Base-by-base conservation (phyloP, 2,888 invertebrate genomes). In the Liodrosophila aerea region DNA sequence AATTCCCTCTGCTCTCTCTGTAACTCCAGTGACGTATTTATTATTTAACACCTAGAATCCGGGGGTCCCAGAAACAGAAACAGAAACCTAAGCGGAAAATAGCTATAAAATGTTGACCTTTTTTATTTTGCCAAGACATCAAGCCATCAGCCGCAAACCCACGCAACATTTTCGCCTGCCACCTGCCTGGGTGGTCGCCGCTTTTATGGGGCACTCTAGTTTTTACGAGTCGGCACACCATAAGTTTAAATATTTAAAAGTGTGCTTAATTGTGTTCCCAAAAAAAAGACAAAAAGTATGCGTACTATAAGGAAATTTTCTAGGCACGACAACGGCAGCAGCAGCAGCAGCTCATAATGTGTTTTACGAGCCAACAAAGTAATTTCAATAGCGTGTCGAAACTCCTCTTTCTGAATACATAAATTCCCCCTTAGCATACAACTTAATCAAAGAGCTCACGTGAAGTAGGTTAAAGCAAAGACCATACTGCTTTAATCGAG, bases 171-270 rank as follows among this genome's bases (percentile, higher is more conserved):
- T 22, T 22, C 22, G 2, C 3, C 22, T n/a, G 22, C 29, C 40
- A 22, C 47, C 44, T 2, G 46, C 45, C 51, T 73, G 82, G 82
- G 76, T 71, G 82, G 77, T 51, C 80, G 39, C 22, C 15, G 33
- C 16, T 65, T 78, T 78, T 73, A 78, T 65, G 60, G 43, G 51
- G 67, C 52, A 75, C 70, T 73, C 73, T 74, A 80, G 57, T 67
- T 78, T 77, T 78, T 82, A 82, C 62, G 82, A 75, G 60, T 60
- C 70, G 54, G 57, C 73, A 67, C 73, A 69, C 47, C 76, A 76
- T 73, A 67, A 75, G 73, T 70, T 81, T 50, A 77, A 75, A 77
- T 82, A 78, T 82, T 78, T 82, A 78, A 77, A 82, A 77, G 82
- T 67, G 69, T 75, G 70, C 82, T 77, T 77, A 77, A 77, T 77